Evolutionary conservation across 2,797 vertebrate species (phyloP).

Genomic region (Trichosurus vulpecula): DNA sequence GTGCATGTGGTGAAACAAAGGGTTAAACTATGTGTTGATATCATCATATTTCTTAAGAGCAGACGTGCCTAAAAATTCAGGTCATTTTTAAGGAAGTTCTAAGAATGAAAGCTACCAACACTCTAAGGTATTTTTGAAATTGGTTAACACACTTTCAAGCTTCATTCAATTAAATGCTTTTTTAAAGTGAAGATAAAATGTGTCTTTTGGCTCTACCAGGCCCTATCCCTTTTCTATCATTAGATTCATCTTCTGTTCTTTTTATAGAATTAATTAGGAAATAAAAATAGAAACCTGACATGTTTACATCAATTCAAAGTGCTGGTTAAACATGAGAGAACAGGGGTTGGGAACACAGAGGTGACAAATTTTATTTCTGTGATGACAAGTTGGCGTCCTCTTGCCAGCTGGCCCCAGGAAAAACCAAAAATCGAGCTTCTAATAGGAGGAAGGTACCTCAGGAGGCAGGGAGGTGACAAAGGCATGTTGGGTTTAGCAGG

Average conservation of each 20-base stretch:
- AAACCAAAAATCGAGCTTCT: conserved; percentile 60
- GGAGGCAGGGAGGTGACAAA: neutral
- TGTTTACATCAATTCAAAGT: conserved; percentile 66
- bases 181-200: conserved; percentile 1
- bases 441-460: conserved; percentile 44
- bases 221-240: conserved; percentile 39
- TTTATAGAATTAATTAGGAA: conserved; percentile 75
- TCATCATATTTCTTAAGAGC: neutral
- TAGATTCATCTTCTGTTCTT: conserved; percentile 59
- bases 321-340: conserved; percentile 76
- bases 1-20: neutral
- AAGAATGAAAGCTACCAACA: neutral
- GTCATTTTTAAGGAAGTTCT: neutral
- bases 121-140: conserved; percentile 5
- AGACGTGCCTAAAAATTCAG: neutral
- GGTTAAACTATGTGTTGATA: neutral
- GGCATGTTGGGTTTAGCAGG: neutral
- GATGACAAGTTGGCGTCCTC: conserved; percentile 62
- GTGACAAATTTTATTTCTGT: conserved; percentile 76
- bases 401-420: conserved; percentile 61
- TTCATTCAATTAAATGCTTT: neutral
- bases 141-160: neutral
- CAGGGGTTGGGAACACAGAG: conserved; percentile 64
- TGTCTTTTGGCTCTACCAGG: neutral
- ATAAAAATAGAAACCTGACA: conserved; percentile 73